Percentiles rank a stretch among this genome's conserved stretches.
Conservation (phyloP, 2,113 vertebrate genomes). For the Erythrocercus mccallii region DNA sequence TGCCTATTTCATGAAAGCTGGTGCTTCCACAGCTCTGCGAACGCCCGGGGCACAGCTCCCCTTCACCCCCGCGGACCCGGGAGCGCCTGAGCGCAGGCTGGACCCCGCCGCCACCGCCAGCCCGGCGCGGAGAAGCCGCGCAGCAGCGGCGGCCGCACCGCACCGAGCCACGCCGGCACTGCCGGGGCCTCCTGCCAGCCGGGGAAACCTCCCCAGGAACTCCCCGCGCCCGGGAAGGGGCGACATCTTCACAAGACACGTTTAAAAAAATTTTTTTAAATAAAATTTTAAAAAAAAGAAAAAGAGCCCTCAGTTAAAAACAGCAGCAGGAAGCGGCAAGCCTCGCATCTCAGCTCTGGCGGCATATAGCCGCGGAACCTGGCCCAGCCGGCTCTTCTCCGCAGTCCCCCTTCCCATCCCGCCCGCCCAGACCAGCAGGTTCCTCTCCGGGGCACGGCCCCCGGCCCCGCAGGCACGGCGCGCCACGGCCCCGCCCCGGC, state of each 20-base stretch:
- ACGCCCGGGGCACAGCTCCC: accelerated
- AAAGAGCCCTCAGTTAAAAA: not conserved
- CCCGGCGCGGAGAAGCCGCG: not conserved
- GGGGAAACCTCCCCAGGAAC: not conserved
- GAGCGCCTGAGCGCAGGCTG: too few species aligned
- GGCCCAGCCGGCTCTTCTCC: accelerated
- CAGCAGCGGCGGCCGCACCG: too few species aligned
- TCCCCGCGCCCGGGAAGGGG: too few species aligned
- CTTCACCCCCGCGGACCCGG: accelerated
- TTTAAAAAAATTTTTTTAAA: not conserved
- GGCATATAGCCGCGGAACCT: accelerated
- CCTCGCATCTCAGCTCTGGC: accelerated
- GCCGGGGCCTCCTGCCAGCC: not conserved
- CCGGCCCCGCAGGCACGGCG: not conserved
- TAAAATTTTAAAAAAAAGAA: too few species aligned
- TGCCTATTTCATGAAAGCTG: accelerated
- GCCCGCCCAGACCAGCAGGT: not conserved
- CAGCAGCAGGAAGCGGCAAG: too few species aligned
- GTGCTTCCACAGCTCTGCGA: accelerated
- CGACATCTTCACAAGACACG: not conserved
- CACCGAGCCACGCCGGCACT: not conserved
- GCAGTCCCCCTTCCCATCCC: not conserved
- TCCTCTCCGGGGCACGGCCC: accelerated
- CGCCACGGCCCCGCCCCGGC: not conserved
- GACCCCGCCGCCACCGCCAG: accelerated